Evolutionary conservation across 2,888 invertebrate genomes (phyloP).

Genomic region (Conomelus anceps): DNA sequence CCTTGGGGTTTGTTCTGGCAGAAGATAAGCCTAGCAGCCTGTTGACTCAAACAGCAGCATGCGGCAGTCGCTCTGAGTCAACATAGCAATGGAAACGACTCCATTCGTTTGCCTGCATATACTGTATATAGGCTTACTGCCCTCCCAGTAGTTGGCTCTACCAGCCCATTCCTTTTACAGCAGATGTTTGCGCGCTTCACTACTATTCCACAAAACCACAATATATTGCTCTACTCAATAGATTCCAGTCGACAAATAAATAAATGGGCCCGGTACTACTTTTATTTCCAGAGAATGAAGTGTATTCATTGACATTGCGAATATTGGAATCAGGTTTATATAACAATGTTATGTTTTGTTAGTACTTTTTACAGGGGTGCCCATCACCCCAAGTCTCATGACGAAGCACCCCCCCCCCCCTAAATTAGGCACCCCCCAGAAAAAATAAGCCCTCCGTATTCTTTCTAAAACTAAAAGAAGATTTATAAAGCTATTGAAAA

Average conservation of each 20-base stretch:
- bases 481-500: too few relatives aligned
- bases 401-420: too few relatives aligned
- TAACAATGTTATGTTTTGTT: too few relatives aligned
- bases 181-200: background rate
- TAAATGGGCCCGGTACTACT: background rate
- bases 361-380: too few relatives aligned
- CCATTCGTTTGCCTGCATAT: background rate
- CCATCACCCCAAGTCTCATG: too few relatives aligned
- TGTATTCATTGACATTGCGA: too few relatives aligned
- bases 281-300: too few relatives aligned
- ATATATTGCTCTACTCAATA: background rate
- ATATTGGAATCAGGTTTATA: too few relatives aligned
- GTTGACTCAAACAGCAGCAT: background rate
- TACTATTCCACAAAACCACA: background rate
- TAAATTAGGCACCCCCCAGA: too few relatives aligned
- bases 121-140: background rate
- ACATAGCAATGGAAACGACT: background rate
- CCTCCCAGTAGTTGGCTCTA: too few relatives aligned
- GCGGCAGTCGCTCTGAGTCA: background rate
- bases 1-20: background rate
- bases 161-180: background rate
- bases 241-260: background rate
- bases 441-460: too few relatives aligned
- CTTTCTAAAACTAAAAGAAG: too few relatives aligned
- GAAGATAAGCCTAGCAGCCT: background rate